A percentile compares a stretch with the other conserved stretches of the same genome.
These are phyloP conservation scores for Anorthoa munda DNA, from an alignment of 2,888 invertebrate species.

Conservation along the genomic window DNA sequence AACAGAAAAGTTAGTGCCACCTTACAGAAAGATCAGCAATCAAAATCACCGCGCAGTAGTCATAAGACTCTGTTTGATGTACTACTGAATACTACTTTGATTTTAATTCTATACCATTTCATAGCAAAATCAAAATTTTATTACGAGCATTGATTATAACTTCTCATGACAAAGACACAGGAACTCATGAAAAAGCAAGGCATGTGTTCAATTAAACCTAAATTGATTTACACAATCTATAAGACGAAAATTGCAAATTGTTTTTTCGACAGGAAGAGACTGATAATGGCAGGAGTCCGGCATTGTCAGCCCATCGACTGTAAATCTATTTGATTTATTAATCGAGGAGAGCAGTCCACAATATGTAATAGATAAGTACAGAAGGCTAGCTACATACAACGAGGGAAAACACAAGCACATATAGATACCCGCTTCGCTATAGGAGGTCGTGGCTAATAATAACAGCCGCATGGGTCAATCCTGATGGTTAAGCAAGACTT, in stretches of 20 bases:
- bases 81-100: no score
- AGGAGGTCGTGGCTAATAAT: no score
- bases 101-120: neutral
- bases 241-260: conserved; percentile 53
- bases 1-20: neutral
- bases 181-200: neutral
- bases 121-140: neutral
- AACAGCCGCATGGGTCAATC: no score
- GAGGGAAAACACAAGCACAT: neutral
- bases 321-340: conserved; percentile 63
- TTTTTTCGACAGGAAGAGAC: conserved; percentile 42
- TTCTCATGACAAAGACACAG: neutral
- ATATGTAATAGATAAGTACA: neutral
- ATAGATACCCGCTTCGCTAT: neutral
- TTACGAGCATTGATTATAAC: neutral
- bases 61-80: no score
- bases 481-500: no score
- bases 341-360: conserved; percentile 7
- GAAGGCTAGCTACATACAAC: neutral
- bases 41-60: no score
- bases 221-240: conserved; percentile 44
- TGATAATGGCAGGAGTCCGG: conserved; percentile 47
- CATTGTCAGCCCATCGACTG: conserved; percentile 43
- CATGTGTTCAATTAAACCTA: conserved; percentile 46
- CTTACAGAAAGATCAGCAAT: no score